Evolutionary conservation across 2,113 vertebrate species (phyloP).

Genomic region (Atrichornis clamosus): DNA sequence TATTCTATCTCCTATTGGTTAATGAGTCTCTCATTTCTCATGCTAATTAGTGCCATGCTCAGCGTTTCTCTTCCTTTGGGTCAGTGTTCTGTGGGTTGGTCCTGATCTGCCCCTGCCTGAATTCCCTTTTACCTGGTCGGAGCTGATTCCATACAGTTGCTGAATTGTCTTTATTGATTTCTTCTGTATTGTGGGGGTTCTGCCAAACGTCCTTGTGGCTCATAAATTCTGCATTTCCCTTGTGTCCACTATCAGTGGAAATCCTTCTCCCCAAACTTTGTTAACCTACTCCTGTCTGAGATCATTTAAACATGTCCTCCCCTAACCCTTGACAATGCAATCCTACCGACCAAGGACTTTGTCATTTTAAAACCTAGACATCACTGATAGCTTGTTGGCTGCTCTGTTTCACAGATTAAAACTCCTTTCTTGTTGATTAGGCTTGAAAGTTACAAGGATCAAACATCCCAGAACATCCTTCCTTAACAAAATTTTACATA

Average conservation of each 20-base stretch:
- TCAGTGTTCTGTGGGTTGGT: background rate
- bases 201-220: background rate
- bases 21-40: accelerated
- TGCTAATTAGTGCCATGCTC: background rate
- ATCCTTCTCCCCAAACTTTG: background rate
- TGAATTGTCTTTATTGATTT: background rate
- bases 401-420: background rate
- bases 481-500: background rate
- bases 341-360: background rate
- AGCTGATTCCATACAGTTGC: background rate
- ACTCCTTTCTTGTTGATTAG: background rate
- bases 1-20: background rate
- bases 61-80: background rate
- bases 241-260: background rate
- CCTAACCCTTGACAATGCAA: background rate
- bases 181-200: background rate
- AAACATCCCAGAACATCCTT: background rate
- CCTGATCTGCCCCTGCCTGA: background rate
- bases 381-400: background rate
- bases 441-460: background rate
- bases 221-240: background rate
- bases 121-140: background rate
- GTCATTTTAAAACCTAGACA: background rate
- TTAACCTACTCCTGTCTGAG: background rate
- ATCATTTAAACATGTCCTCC: accelerated